Percentiles rank a stretch among this genome's conserved stretches.
Conservation (phyloP, 1,140 invertebrate genomes). For the Nixonia krombeini region DNA sequence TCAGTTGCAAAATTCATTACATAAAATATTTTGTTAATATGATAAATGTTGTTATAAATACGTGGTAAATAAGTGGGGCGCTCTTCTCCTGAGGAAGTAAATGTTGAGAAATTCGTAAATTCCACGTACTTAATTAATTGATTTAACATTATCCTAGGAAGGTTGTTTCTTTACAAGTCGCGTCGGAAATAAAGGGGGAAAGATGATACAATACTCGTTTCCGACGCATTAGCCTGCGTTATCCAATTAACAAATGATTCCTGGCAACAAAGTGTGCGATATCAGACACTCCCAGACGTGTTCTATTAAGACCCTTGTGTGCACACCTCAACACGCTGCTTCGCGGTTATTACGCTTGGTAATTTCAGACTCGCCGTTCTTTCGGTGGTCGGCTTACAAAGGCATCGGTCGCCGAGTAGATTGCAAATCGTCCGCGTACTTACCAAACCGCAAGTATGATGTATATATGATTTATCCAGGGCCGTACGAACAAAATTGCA, state of each 20-base stretch:
- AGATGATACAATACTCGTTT: too few relatives aligned
- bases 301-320: slow-evolving; percentile 27
- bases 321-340: slow-evolving; percentile 24
- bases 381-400: slow-evolving; percentile 28
- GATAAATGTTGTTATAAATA: too few relatives aligned
- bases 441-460: slow-evolving; percentile 5
- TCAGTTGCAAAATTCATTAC: too few relatives aligned
- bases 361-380: slow-evolving; percentile 41
- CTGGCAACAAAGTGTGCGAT: slow-evolving; percentile 25
- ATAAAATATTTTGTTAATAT: too few relatives aligned
- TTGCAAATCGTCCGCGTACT: slow-evolving; percentile 17
- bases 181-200: too few relatives aligned
- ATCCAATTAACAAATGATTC: slow-evolving; percentile 42
- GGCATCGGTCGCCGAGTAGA: slow-evolving; percentile 8
- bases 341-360: slow-evolving; percentile 45
- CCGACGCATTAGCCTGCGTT: slow-evolving; percentile 12
- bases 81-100: too few relatives aligned
- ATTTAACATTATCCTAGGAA: too few relatives aligned
- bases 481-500: too few relatives aligned
- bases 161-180: too few relatives aligned
- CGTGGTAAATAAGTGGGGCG: too few relatives aligned
- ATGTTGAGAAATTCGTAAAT: too few relatives aligned
- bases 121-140: too few relatives aligned
- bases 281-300: slow-evolving; percentile 25
- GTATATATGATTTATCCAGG: slow-evolving; percentile 2